phyloP scores from a whole-genome alignment of 2,888 invertebrate genomes.

The Selenia dentaria region DNA sequence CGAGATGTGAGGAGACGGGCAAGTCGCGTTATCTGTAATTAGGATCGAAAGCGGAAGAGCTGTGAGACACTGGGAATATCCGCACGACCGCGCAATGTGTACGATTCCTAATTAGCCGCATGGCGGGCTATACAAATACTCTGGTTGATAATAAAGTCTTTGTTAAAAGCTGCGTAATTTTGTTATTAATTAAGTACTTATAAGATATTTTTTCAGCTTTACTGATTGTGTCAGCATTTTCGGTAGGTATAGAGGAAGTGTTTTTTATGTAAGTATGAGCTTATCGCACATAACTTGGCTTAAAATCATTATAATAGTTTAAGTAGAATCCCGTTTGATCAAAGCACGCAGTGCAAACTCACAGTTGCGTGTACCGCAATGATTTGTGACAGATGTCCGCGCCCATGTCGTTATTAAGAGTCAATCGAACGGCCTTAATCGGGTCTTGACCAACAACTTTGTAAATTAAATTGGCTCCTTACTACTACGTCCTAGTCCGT shows the following conservation, averaged over 20 bases:
- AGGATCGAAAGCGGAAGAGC: constrained; percentile 71
- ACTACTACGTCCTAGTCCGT: constrained; percentile 53
- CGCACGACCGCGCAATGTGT: constrained; percentile 22
- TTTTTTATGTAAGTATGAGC: no score
- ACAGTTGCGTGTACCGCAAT: constrained; percentile 34
- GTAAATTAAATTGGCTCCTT: constrained; percentile 76
- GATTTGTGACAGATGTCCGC: constrained; percentile 55
- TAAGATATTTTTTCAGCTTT: no score
- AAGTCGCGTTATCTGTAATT: constrained; percentile 74
- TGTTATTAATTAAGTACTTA: no score
- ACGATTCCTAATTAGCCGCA: constrained; percentile 13
- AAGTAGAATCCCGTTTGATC: no score
- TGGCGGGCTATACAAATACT: not conserved
- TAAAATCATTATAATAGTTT: no score
- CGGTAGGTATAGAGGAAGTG: no score
- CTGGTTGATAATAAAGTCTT: constrained; percentile 3
- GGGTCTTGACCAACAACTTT: constrained; percentile 74
- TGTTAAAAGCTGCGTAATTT: not conserved
- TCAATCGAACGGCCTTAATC: constrained; percentile 58
- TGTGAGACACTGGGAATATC: constrained; percentile 56
- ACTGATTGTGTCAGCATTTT: no score
- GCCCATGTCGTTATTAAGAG: constrained; percentile 62
- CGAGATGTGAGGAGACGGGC: constrained; percentile 58
- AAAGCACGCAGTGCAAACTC: no score
- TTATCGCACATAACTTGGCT: no score